A percentile compares a stretch with the other conserved stretches of the same genome.
These are phyloP conservation scores for Zele albiditarsus DNA, from an alignment of 2,888 invertebrate species.

Conservation along the genomic window DNA sequence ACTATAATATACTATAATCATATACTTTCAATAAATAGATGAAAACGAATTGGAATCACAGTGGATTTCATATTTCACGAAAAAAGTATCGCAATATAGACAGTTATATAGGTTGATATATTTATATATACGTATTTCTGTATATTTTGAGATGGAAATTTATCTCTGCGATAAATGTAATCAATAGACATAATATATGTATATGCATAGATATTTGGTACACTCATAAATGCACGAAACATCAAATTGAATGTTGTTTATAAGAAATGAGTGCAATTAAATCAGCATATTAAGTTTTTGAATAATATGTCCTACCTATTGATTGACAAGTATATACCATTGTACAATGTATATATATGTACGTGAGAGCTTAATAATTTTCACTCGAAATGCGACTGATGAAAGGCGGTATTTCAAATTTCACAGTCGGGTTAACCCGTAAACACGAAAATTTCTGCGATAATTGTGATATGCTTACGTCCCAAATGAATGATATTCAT, in stretches of 20 bases:
- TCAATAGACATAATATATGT: no score
- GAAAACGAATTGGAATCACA: neutral
- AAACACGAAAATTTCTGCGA: neutral
- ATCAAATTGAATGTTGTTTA: neutral
- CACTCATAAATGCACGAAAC: neutral
- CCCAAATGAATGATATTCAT: neutral
- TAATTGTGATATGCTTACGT: neutral
- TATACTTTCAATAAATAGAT: conserved; percentile 9
- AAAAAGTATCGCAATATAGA: neutral
- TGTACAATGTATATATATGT: neutral
- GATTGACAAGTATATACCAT: neutral
- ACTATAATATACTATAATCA: conserved; percentile 22
- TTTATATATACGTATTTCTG: neutral
- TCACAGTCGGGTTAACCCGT: neutral
- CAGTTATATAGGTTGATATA: neutral
- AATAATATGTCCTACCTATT: no score
- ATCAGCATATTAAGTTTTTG: neutral
- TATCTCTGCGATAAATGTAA: neutral
- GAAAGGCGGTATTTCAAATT: no score
- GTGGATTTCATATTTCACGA: neutral
- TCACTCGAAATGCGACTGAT: no score
- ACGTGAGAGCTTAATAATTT: no score
- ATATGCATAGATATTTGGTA: neutral
- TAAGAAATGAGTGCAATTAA: neutral
- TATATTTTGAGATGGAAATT: neutral